phyloP scores from a whole-genome alignment of 2,113 vertebrate species.

The Mus pahari region DNA sequence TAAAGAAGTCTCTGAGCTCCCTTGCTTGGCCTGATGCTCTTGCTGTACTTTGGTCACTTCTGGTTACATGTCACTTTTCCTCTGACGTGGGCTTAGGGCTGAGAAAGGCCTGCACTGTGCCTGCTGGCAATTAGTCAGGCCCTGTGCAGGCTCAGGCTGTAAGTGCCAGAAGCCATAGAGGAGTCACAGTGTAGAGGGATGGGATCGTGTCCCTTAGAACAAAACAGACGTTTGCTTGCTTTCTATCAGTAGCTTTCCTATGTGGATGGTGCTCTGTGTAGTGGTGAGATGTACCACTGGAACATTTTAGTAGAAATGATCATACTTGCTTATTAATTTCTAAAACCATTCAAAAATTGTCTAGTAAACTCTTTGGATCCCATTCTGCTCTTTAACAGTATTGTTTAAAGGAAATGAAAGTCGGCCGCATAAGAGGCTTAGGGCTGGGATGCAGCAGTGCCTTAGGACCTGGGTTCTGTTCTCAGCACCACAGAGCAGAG shows the following conservation, averaged over 20 bases:
- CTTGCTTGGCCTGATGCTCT: neutral
- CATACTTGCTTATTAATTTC: neutral
- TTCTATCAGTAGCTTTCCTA: neutral
- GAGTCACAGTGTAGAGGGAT: neutral
- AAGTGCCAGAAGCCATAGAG: neutral
- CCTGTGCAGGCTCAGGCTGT: neutral
- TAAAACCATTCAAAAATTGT: neutral
- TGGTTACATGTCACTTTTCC: neutral
- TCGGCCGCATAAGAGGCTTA: neutral
- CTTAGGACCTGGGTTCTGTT: neutral
- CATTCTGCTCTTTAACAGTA: neutral
- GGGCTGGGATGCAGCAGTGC: neutral
- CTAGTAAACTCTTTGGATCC: neutral
- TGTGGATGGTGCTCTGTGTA: neutral
- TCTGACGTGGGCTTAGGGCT: conserved; percentile 9
- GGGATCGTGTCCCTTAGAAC: neutral
- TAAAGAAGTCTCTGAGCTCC: neutral
- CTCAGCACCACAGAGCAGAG: neutral
- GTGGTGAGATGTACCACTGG: neutral
- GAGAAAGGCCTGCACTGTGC: neutral
- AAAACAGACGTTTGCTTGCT: neutral
- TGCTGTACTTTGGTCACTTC: neutral
- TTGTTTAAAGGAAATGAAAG: neutral
- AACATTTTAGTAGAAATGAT: neutral
- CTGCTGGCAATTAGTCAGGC: neutral